Percentiles rank a stretch among this genome's conserved stretches.
phyloP scores from a whole-genome alignment of 2,888 invertebrate species.

The Acronicta psi region DNA sequence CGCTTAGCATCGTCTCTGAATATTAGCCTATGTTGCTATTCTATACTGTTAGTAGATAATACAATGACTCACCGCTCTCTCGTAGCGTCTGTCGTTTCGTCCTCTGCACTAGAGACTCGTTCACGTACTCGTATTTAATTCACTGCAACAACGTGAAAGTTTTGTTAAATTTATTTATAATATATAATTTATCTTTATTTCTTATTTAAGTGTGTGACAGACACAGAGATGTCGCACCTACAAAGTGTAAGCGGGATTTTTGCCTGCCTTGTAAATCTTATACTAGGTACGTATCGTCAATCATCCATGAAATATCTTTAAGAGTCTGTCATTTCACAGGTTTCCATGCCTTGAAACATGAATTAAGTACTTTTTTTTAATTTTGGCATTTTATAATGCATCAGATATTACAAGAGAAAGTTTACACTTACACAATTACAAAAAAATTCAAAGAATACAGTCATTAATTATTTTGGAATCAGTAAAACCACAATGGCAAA shows the following conservation, averaged over 20 bases:
- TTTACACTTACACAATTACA: too few species aligned
- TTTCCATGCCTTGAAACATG: not conserved
- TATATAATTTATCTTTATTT: not conserved
- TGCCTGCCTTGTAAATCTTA: too few species aligned
- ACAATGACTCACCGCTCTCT: slow-evolving; percentile 82
- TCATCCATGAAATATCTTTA: too few species aligned
- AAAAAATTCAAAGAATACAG: too few species aligned
- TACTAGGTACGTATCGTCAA: too few species aligned
- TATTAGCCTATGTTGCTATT: too few species aligned
- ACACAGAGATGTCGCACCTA: not conserved
- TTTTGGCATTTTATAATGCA: too few species aligned
- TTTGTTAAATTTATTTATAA: not conserved
- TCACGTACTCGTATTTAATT: slow-evolving; percentile 86
- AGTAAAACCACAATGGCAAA: too few species aligned
- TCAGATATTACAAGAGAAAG: too few species aligned
- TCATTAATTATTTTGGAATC: too few species aligned
- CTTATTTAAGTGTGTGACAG: not conserved
- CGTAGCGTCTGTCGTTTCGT: slow-evolving; percentile 81
- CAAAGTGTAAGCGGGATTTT: not conserved
- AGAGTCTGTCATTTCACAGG: not conserved
- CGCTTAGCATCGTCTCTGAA: too few species aligned
- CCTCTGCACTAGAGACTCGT: slow-evolving; percentile 87
- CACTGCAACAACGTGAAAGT: slow-evolving; percentile 79
- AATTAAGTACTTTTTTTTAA: not conserved
- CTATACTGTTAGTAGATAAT: not conserved